These are phyloP conservation scores for Knipowitschia caucasica DNA, from an alignment of 2,797 vertebrate genomes.

Conservation along the genomic window DNA sequence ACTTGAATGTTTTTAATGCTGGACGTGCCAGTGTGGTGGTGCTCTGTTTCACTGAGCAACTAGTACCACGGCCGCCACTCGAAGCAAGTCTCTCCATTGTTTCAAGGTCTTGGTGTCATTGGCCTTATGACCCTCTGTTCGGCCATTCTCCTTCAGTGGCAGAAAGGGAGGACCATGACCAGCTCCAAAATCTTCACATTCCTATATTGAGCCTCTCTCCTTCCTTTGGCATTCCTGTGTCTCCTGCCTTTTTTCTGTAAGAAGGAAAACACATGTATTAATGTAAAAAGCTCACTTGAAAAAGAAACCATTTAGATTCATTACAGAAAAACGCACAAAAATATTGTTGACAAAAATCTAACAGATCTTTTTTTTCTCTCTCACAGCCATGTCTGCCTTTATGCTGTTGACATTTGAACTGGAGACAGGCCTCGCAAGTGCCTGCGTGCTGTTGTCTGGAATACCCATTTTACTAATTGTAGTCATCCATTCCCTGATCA, in stretches of 20 bases:
- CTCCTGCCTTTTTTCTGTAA: slow-evolving; percentile 69
- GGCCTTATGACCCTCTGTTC: slow-evolving; percentile 38
- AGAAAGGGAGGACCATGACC: slow-evolving; percentile 30
- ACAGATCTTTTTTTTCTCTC: slow-evolving; percentile 8
- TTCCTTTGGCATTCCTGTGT: slow-evolving; percentile 67
- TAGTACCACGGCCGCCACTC: slow-evolving; percentile 36
- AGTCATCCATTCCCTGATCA: slow-evolving; percentile 77
- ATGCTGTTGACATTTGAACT: slow-evolving; percentile 84
- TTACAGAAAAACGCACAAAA: neutral
- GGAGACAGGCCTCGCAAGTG: slow-evolving; percentile 79
- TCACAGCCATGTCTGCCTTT: slow-evolving; percentile 85
- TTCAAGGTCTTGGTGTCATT: slow-evolving; percentile 34
- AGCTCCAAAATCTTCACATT: slow-evolving; percentile 58
- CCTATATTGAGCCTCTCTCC: slow-evolving; percentile 70
- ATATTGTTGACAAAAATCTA: neutral
- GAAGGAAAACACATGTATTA: slow-evolving; percentile 31
- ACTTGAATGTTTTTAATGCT: slow-evolving; percentile 69
- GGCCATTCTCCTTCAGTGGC: slow-evolving; percentile 31
- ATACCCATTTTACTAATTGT: slow-evolving; percentile 77
- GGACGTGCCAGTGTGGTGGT: slow-evolving; percentile 57
- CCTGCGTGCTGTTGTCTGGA: slow-evolving; percentile 83
- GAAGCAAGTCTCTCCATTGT: slow-evolving; percentile 39
- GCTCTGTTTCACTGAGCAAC: slow-evolving; percentile 56
- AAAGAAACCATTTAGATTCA: neutral
- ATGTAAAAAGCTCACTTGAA: slow-evolving; percentile 10